Evolutionary conservation across 1,140 invertebrate genomes (phyloP), one percentile per base, ranked within the genome.

Genomic region (Hormaphis cornu): DNA sequence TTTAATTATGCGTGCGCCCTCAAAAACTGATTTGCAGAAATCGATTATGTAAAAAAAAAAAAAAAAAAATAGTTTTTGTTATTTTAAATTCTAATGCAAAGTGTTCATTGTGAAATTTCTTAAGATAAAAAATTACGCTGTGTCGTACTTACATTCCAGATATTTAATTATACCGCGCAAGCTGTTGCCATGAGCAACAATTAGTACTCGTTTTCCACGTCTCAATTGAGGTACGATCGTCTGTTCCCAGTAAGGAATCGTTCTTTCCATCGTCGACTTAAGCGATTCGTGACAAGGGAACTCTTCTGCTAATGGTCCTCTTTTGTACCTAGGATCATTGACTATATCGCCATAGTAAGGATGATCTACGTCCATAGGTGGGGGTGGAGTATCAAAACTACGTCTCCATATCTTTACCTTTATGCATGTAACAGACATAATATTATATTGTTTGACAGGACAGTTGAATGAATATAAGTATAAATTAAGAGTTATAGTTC

Each of bases 111-210:
- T n/a, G n/a, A n/a, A n/a, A n/a, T n/a, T n/a, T n/a, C n/a, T 90
- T 73, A 20, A 77, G 78, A 74, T 75, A 74, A 74, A 72, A 71
- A 33, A 8, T n/a, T 54, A 5, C 30, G 9, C 18, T 71, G 14
- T 61, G 37, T 10, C n/a, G 9, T 46, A 82, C 83, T 83, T 82
- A 90, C 89, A 80, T 79, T 97, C 93, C 75, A 97, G 85, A 84
- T 96, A 91, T 79, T 97, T 97, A 1, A 97, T 91, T 77, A 97
- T 90, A 58, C 93, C 94, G 75, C 94, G 82, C 40, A 97, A 83
- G 78, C 92, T 95, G 81, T 97, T 97, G 53, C 94, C 95, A 80
- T 97, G 94, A 72, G 94, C 94, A 72, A 91, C 91, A 76, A 97
- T 94, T 18, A 97, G 84, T 59, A 97, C 91, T 69, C 82, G 86